Base-by-base conservation (phyloP, 2,888 invertebrate species). In the Tholera decimalis region DNA sequence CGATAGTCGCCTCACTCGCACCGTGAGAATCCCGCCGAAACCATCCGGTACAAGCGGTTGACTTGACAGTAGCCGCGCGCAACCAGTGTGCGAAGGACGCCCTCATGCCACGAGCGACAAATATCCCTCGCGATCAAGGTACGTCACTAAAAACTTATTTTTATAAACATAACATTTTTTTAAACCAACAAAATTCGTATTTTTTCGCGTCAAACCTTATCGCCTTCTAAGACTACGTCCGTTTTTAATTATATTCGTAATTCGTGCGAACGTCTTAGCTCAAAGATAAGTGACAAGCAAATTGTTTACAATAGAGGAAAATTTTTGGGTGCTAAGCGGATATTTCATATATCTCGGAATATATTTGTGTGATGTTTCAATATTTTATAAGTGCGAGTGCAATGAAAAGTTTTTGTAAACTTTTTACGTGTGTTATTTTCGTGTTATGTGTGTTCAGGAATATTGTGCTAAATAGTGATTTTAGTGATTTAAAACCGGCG, bases 1-100 rank as follows among this genome's bases (percentile, higher is more conserved):
- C 85, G 87, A 87, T 83, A 83, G 70, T 71, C 65, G 56, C 85
- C 75, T 81, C 86, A 79, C 84, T 86, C 73, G 68, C 54, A 54
- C 67, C 65, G 66, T 70, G 77, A 81, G 81, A 82, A 84, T 89
- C 88, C 87, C 89, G 89, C 89, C 84, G 85, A 88, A 88, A 87
- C 82, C 73, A 63, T 71, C 70, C 79, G 79, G 78, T 79, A 67
- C 75, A 51, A 72, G 58, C 73, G 58, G 69, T 73, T 77, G 83
- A 76, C 90, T 73, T 77, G 83, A 76, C 90, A 92, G 92, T 92
- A 83, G 77, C 72, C 88, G 89, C 91, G 90, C 88, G 92, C 87
- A 87, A 88, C 89, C 89, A 87, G 91, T 90, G 88, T 86, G 89
- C 75, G 84, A 53, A 28, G 80, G 89, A 76, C 72, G 77, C 75